Evolutionary conservation across 2,113 vertebrate genomes (phyloP), one percentile per base, ranked within the genome.

Genomic region (Spilogale gracilis): DNA sequence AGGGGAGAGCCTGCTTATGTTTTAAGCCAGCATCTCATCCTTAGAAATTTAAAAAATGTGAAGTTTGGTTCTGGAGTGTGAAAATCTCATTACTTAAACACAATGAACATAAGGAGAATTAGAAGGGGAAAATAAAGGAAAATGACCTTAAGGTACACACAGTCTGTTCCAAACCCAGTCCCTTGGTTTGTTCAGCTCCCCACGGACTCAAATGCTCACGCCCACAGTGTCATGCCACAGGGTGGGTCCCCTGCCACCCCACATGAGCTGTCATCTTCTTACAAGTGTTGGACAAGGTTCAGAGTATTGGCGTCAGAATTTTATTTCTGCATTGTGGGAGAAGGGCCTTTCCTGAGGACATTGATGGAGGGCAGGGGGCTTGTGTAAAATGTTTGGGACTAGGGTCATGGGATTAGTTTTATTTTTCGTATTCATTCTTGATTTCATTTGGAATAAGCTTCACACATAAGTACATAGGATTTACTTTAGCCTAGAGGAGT

Each of bases 31-130:
- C 50, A 94, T 96, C 96, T 97, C 93, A 82, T 95, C 96, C 95
- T 97, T 98, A 94, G 91, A 97, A 98, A 98, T 97, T 84, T 98
- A 79, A 86, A 98, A 98, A 96, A 92, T 95, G 79, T 97, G 92
- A 76, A 94, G 67, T 85, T 92, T 95, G 54, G 65, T 97, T 67
- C 89, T 27, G 45, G 80, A 97, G 91, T 58, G 45, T 89, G 25
- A 96, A 93, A 69, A 60, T 98, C 89, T 20, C 93, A 50, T 67
- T 98, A 63, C 88, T 88, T 90, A 78, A 90, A 81, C 95, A 23
- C 67, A 63, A 91, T 91, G 88, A 97, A 84, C 20, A n/a, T 48
- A 86, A 88, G 89, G 65, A 95, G 96, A 69, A 86, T 71, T 93
- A 81, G 89, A 93, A 85, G 94, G 50, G 32, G 69, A 94, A 97